Evolutionary conservation across 37 sponge, comb jelly and placozoan genomes (phyloP), one percentile per base, ranked within the genome.

Genomic region (Chondrilla cf. caribensis): DNA sequence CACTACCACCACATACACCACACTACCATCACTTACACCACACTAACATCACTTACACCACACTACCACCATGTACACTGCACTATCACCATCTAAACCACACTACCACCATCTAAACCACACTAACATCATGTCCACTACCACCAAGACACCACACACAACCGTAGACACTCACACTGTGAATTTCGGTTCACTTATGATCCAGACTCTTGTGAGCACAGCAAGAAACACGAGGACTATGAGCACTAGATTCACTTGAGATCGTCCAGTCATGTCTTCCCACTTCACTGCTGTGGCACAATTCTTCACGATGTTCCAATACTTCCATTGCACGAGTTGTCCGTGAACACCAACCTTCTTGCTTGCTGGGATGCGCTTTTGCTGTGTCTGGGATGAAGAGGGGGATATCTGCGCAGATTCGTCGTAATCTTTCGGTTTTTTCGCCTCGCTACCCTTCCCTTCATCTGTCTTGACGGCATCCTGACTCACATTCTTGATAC

Each of bases 81-180:
- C 57, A 55, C 17, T 19, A 11, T 19, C 57, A 55, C 57, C 57
- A 11, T 19, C 57, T 55, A 55, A 55, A 55, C 57, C 57, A 55
- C 57, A 17, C 57, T 17, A 11, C 57, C 17, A 19, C 17, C 17
- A 55, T 11, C 17, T 55, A 11, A 55, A 55, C 57, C 11, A 19
- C 17, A 22, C 26, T 24, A 19, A 31, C 39, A 70, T 70, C n/a
- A 18, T 37, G 18, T 18, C 9, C 18, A 70, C 71, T 6, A 7
- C 8, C 35, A 19, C 5, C 71, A 31, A 29, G n/a, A n/a, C n/a
- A n/a, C n/a, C n/a, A n/a, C n/a, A n/a, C n/a, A n/a, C n/a, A n/a
- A n/a, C n/a, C n/a, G n/a, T n/a, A n/a, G n/a, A 5, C 37, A 38
- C 71, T 70, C 39, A 81, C 64, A 81, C 82, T 31, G 59, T 59